phyloP scores from a whole-genome alignment of 2,888 invertebrate species.

The Yponomeuta evonymella region DNA sequence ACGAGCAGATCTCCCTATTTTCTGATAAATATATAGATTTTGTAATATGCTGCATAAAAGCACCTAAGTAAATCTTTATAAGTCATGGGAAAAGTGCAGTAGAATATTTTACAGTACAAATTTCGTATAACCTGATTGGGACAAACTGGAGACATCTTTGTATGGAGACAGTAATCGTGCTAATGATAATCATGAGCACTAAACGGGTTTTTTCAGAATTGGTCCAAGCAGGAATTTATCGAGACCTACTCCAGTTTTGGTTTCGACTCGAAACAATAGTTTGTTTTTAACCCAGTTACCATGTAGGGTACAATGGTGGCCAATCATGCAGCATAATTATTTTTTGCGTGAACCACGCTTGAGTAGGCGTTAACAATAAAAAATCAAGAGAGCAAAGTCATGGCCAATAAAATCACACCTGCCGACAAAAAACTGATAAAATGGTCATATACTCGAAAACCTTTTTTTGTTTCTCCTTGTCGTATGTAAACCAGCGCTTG shows the following conservation, averaged over 20 bases:
- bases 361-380: neutral
- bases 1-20: too few species aligned
- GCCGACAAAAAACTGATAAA: neutral
- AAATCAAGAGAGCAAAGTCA: neutral
- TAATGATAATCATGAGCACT: too few species aligned
- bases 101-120: too few species aligned
- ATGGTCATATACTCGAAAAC: neutral
- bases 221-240: too few species aligned
- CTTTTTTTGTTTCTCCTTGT: neutral
- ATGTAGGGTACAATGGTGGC: neutral
- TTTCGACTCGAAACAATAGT: neutral
- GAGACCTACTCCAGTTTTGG: neutral
- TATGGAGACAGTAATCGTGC: too few species aligned
- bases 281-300: neutral
- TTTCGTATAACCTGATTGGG: too few species aligned
- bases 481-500: too few species aligned
- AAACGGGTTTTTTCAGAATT: neutral
- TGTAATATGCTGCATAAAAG: too few species aligned
- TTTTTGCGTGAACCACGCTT: neutral
- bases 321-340: neutral
- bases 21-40: too few species aligned
- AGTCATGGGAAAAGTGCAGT: too few species aligned
- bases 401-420: neutral
- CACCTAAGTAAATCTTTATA: too few species aligned
- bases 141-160: too few species aligned